Evolutionary conservation across 2,113 vertebrate genomes (phyloP), one percentile per base, ranked within the genome.

Genomic region (Myodes glareolus): DNA sequence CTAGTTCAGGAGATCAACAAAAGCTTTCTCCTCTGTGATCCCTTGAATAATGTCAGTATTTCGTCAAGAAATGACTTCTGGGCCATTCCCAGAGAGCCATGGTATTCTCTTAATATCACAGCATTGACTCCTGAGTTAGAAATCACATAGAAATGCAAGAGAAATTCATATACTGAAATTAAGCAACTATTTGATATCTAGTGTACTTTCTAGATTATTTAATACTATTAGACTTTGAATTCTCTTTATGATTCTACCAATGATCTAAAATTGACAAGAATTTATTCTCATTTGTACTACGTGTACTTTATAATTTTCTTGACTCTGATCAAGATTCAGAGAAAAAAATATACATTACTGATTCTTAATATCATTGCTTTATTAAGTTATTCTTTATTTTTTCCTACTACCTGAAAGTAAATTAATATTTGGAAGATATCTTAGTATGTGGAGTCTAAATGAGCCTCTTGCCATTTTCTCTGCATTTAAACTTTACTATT

Each of bases 121-220:
- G 94, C 11, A 33, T 94, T 94, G 61, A 72, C 2, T 93, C 75
- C 39, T 78, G 39, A 78, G 72, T 90, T 89, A 93, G 31, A 77
- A 94, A 82, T 25, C 7, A 23, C 36, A 68, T 91, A 67, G 70
- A 76, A 29, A 96, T 77, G 27, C 7, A 86, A 77, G 75, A 85
- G 33, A 88, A 92, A 90, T 81, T 92, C 29, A 77, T 8, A 14
- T 77, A 68, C 33, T 61, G 33, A 68, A 94, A 82, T 75, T 21
- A 55, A 88, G 67, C 13, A 84, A 11, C 86, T 91, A 23, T 76
- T 2, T 92, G 50, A 36, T 68, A 3, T 73, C 92, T 95, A 84
- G 31, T 92, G 21, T 78, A 82, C 36, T 91, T 85, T 88, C 25
- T 21, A 75, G n/a, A 96, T 95, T 88, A 55, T 91, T 85, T 39